phyloP scores from a whole-genome alignment of 2,797 vertebrate genomes.

The Hippocampus kuda region DNA sequence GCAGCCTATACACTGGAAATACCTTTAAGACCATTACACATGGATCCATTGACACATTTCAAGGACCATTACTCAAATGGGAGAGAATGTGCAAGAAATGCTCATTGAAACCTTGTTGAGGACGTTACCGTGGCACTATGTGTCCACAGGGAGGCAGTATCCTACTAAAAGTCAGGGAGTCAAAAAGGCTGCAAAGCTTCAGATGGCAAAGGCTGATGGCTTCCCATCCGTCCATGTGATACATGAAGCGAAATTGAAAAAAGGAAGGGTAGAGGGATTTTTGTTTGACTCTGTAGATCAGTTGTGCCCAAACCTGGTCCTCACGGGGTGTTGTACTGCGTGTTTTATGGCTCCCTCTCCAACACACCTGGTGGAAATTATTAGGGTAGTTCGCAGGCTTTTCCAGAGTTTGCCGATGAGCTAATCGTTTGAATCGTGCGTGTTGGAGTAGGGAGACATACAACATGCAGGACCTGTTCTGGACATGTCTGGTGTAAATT shows the following conservation, averaged over 20 bases:
- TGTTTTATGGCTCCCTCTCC: no score
- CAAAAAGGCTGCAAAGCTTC: background rate
- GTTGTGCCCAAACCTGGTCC: no score
- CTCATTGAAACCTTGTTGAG: background rate
- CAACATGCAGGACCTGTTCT: no score
- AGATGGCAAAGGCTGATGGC: background rate
- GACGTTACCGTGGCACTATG: background rate
- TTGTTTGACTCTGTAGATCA: background rate
- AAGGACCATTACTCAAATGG: background rate
- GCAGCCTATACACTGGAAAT: background rate
- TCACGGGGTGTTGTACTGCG: no score
- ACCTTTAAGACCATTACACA: background rate
- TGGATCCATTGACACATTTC: background rate
- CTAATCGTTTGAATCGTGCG: no score
- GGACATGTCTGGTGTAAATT: no score
- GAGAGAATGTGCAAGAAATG: background rate
- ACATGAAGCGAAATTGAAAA: background rate
- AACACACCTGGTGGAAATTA: no score
- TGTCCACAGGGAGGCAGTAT: background rate
- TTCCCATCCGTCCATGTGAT: background rate
- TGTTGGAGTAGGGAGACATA: no score
- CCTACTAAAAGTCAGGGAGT: background rate
- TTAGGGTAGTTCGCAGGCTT: no score
- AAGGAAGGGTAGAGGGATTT: background rate
- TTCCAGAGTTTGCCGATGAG: no score